Evolutionary conservation across 1,140 invertebrate species (phyloP), one percentile per base, ranked within the genome.

Genomic region (Orius insidiosus): DNA sequence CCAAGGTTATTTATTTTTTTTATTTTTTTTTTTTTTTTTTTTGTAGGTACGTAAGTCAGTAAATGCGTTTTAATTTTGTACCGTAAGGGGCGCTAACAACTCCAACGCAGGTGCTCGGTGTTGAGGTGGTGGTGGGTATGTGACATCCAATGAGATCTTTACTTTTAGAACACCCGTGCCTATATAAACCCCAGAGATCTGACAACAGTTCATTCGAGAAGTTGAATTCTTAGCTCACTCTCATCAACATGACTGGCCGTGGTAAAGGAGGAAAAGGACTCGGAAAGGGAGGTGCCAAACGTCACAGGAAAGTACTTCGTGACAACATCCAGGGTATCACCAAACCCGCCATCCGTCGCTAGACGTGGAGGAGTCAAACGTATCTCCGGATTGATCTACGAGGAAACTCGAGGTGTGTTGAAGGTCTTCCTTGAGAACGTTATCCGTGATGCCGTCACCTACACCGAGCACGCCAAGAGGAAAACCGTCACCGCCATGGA

Each of bases 401-500:
- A 72, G 53, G 63, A 69, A 50, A 66, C 64, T 33, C 56, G 67
- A 41, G 61, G 63, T 54, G 76, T 80, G 0, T 60, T 83, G n/a
- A 85, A 82, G 60, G 74, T 82, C 0, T 86, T 86, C 61, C 62
- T 86, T 44, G 80, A 84, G 60, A 85, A 83, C 57, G 78, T 85
- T 0, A 85, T 85, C 56, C 68, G 79, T 46, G 82, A 85, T 61
- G 78, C 80, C 8, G 78, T 85, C 43, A 85, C 79, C n/a, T 85
- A 85, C 64, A 81, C 78, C 8, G 80, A 80, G 60, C 78, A 85
- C 60, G 78, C 80, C 52, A 85, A 83, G 65, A 65, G 81, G 51
- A 87, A 85, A 64, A 87, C 83, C 13, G 74, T 76, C 32, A 87
- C 83, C 7, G 80, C 82, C 43, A 87, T 87, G 82, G 82, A 88